phyloP scores from a whole-genome alignment of 2,888 invertebrate genomes.

The Heliconius hortense region DNA sequence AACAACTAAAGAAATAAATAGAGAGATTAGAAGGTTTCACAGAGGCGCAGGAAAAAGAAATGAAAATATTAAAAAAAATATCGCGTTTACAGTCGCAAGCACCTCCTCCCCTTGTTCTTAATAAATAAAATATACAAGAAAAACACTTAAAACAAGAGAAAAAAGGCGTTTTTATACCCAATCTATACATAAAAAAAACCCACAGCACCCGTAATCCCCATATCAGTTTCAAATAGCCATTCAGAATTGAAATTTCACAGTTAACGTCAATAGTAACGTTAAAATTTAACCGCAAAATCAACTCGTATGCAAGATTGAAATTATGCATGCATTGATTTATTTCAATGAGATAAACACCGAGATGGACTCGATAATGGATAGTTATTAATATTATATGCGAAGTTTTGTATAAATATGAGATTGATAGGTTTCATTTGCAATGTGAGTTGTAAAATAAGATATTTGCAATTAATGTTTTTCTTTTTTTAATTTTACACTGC shows the following conservation, averaged over 20 bases:
- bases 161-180: no score
- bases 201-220: neutral
- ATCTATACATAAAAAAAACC: neutral
- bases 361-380: conserved; percentile 23
- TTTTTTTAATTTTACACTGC: no score
- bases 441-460: neutral
- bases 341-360: conserved; percentile 27
- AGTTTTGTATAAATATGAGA: neutral
- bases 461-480: neutral
- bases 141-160: no score
- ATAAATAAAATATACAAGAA: no score
- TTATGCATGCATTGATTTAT: conserved; percentile 35
- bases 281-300: conserved; percentile 23
- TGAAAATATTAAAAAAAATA: no score
- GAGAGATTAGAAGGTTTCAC: no score
- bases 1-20: no score
- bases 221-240: conserved; percentile 21
- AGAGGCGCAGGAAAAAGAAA: no score
- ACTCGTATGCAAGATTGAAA: conserved; percentile 28
- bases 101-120: no score
- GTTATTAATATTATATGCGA: conserved; percentile 23
- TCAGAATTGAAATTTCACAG: conserved; percentile 41
- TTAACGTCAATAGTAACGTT: conserved; percentile 30
- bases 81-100: no score
- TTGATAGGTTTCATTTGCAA: neutral